Conservation (phyloP, 2,113 vertebrate species). For the Microtus richardsoni region DNA sequence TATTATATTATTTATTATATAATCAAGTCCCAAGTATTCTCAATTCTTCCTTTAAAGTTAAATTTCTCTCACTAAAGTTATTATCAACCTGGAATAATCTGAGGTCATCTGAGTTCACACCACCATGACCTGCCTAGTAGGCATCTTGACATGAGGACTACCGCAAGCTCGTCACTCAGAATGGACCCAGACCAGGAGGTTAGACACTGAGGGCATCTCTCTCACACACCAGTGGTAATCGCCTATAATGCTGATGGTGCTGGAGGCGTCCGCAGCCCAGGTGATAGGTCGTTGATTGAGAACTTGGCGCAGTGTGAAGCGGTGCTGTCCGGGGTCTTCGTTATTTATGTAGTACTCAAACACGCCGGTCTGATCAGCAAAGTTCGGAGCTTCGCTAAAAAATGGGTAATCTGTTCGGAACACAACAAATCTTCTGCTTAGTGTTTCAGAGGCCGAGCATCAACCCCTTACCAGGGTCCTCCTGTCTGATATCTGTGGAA, state of each 20-base stretch:
- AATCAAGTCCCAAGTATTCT: not conserved
- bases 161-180: not conserved
- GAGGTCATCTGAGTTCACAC: not conserved
- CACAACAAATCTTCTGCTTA: slow-evolving; percentile 54
- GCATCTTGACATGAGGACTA: not conserved
- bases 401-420: slow-evolving; percentile 88
- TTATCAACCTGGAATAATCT: not conserved
- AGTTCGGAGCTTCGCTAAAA: slow-evolving; percentile 96
- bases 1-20: not conserved
- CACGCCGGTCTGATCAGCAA: slow-evolving; percentile 97
- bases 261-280: slow-evolving; percentile 93
- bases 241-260: slow-evolving; percentile 94
- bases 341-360: slow-evolving; percentile 95
- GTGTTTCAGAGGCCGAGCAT: not conserved
- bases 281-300: slow-evolving; percentile 93
- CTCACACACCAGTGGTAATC: slow-evolving; percentile 91
- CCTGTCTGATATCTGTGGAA: not conserved
- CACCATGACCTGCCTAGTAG: not conserved
- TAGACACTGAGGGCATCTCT: rapidly evolving
- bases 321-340: slow-evolving; percentile 91
- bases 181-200: not conserved
- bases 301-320: slow-evolving; percentile 94
- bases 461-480: not conserved
- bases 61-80: not conserved
- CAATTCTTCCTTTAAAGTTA: not conserved